Conservation (phyloP, 2,888 invertebrate species). For the Parnassius glacialis region DNA sequence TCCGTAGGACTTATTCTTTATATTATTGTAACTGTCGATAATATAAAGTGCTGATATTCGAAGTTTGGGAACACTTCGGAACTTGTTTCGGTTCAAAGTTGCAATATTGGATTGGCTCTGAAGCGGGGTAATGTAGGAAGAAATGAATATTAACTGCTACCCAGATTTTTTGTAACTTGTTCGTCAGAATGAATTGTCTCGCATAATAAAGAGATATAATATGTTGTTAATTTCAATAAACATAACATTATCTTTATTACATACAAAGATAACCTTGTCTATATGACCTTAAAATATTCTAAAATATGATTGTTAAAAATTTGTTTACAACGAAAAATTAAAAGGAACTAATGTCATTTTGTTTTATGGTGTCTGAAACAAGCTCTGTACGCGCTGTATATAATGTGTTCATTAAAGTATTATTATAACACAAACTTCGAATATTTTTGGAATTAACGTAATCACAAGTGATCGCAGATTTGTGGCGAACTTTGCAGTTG, state of each 20-base stretch:
- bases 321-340: background rate
- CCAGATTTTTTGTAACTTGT: slow-evolving; percentile 6
- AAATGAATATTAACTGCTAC: background rate
- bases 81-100: slow-evolving; percentile 6
- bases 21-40: slow-evolving; percentile 2
- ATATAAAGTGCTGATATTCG: slow-evolving; percentile 11
- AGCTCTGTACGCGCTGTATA: slow-evolving; percentile 6
- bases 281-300: background rate
- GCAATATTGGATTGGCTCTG: too few species aligned
- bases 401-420: slow-evolving; percentile 2
- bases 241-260: background rate
- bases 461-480: slow-evolving; percentile 6
- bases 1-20: slow-evolving; percentile 1
- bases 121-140: background rate
- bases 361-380: background rate
- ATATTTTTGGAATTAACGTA: slow-evolving; percentile 6
- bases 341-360: background rate
- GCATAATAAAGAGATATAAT: background rate
- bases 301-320: background rate
- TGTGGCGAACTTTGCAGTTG: background rate
- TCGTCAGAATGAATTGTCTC: slow-evolving; percentile 4
- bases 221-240: background rate
- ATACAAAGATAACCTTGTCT: too few species aligned
- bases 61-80: slow-evolving; percentile 16
- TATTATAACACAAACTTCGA: slow-evolving; percentile 18